Base-by-base conservation (phyloP, 2,797 vertebrate genomes). In the Halcyon chelicuti region DNA sequence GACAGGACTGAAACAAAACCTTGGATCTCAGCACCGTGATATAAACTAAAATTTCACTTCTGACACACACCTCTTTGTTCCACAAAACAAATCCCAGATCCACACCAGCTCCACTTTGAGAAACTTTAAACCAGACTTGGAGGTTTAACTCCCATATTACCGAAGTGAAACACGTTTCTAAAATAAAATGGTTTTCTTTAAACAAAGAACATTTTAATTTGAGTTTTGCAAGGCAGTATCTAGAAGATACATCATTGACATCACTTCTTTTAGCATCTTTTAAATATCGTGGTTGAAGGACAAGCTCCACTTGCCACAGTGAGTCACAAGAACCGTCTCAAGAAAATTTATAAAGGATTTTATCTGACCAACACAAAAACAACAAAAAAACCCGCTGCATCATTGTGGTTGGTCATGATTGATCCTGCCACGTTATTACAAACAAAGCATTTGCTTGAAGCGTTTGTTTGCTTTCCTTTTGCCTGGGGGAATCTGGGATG, bases 381-480 rank as follows among this genome's bases (percentile, higher is more conserved):
- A 79, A 71, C 44, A 74, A 58, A 88, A 92, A 86, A 44, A 31
- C 11, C 12, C 35, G 82, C 67, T 89, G 83, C 80, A 96, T 93
- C 92, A 62, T 10, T 95, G 93, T 72, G 83, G 94, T 42, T 88
- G 67, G 84, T 67, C 63, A n/a, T 40, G 86, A 95, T 85, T 89
- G 93, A 95, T 95, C 92, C 93, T 92, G 83, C 80, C 88, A 90
- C 26, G 0, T 89, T 90, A 92, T 74, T 82, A 83, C 63, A 93
- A 91, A 83, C 71, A 96, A 94, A 95, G 86, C 83, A 52, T 81
- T 91, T 86, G 47, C 70, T 78, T 3, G 1, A 86, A 81, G 58
- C 58, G 28, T 95, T 94, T 94, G 83, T 93, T 94, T 96, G 80
- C 80, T 74, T 91, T 95, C 71, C 68, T 77, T 92, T 82, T 77